Conservation (phyloP, 2,113 vertebrate species). For the Cisticola juncidis region DNA sequence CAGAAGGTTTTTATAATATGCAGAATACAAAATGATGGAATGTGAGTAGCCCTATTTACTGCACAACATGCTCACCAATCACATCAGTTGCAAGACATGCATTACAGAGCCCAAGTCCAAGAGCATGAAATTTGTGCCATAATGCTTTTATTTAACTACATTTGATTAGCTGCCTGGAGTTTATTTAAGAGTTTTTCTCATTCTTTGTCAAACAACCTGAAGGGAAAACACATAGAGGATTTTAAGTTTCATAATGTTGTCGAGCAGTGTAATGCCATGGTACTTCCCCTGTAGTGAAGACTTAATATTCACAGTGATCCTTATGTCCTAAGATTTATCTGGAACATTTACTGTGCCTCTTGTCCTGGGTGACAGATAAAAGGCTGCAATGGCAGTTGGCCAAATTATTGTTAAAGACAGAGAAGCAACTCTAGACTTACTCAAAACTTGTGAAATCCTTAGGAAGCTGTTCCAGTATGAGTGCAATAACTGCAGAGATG, state of each 20-base stretch:
- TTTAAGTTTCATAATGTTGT: not conserved
- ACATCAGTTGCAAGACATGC: not conserved
- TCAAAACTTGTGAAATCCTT: not conserved
- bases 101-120: not conserved
- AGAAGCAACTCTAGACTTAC: not conserved
- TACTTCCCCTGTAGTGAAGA: not conserved
- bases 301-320: not conserved
- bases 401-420: not conserved
- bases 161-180: not conserved
- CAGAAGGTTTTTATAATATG: not conserved
- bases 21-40: not conserved
- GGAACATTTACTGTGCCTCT: not conserved
- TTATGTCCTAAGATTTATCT: not conserved
- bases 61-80: not conserved
- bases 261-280: not conserved
- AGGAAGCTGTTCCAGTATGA: not conserved
- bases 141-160: not conserved
- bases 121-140: not conserved
- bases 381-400: not conserved
- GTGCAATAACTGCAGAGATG: not conserved
- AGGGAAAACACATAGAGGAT: not conserved
- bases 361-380: not conserved
- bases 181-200: not conserved
- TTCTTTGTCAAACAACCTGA: not conserved
- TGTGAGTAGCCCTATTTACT: not conserved